Percentiles rank a stretch among this genome's conserved stretches.
phyloP scores from a whole-genome alignment of 2,888 invertebrate species.

The Heliconius erato region DNA sequence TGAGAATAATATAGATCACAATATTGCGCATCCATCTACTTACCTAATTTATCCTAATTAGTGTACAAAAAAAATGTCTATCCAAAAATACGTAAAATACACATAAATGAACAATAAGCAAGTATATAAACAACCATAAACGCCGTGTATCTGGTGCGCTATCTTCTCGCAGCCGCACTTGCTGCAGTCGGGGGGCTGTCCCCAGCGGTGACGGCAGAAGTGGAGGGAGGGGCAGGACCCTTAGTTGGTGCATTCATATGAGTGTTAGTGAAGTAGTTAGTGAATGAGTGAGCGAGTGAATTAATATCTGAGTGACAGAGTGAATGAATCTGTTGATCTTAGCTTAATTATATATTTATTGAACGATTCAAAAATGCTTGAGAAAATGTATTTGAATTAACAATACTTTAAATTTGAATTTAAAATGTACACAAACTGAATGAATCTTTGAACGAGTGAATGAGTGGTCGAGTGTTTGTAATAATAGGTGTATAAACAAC shows the following conservation, averaged over 20 bases:
- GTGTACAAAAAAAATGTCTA: too few species aligned
- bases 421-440: too few species aligned
- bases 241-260: not conserved
- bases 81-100: not conserved
- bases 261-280: not conserved
- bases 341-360: too few species aligned
- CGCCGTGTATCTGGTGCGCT: slow-evolving; percentile 68
- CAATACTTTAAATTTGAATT: too few species aligned
- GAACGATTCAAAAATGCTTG: too few species aligned
- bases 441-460: not conserved
- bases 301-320: not conserved
- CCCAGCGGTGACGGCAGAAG: slow-evolving; percentile 64
- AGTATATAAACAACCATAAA: slow-evolving; percentile 61
- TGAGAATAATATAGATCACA: not conserved
- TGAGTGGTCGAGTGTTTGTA: not conserved
- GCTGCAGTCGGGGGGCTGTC: slow-evolving; percentile 54
- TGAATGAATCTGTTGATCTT: not conserved
- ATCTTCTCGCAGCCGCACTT: slow-evolving; percentile 73
- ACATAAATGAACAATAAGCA: not conserved
- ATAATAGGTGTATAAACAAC: not conserved
- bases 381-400: too few species aligned
- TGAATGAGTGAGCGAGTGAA: not conserved
- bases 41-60: not conserved
- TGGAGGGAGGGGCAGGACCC: slow-evolving; percentile 44
- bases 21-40: too few species aligned